Evolutionary conservation across 2,888 invertebrate species (phyloP).

Genomic region (Agriopis aurantiaria): DNA sequence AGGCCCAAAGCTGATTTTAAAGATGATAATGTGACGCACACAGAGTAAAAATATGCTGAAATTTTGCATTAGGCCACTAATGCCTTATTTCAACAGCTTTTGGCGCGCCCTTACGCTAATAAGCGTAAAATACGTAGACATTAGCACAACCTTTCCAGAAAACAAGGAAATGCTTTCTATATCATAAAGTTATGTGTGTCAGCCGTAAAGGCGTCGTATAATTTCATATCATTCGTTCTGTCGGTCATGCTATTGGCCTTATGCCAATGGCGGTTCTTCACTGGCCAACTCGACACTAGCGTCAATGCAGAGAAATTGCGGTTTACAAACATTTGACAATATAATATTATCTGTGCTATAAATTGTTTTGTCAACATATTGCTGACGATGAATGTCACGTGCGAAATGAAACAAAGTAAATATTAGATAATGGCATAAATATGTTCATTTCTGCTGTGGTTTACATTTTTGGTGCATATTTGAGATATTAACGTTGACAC

Average conservation of each 20-base stretch:
- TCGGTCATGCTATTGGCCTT: slow-evolving; percentile 20
- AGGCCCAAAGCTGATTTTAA: too few species aligned
- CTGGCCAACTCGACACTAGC: slow-evolving; percentile 11
- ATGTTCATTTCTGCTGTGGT: too few species aligned
- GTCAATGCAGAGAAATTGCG: not conserved
- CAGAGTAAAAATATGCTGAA: too few species aligned
- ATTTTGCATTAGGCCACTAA: not conserved
- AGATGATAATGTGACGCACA: too few species aligned
- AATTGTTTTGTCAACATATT: not conserved
- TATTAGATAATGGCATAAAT: too few species aligned
- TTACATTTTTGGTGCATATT: too few species aligned
- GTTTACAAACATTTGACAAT: not conserved
- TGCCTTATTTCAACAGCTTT: not conserved
- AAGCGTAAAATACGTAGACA: slow-evolving; percentile 19
- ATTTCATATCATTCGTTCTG: slow-evolving; percentile 25
- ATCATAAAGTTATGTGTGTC: slow-evolving; percentile 23
- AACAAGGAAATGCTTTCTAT: slow-evolving; percentile 32
- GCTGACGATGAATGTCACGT: not conserved
- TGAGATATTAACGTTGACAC: too few species aligned
- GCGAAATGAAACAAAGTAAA: too few species aligned
- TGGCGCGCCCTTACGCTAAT: slow-evolving; percentile 2
- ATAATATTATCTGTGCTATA: not conserved
- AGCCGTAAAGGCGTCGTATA: slow-evolving; percentile 28
- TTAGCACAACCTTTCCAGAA: slow-evolving; percentile 25
- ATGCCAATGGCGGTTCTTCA: slow-evolving; percentile 17